Evolutionary conservation across 2,888 invertebrate species (phyloP).

Genomic region (Biston stratarius): DNA sequence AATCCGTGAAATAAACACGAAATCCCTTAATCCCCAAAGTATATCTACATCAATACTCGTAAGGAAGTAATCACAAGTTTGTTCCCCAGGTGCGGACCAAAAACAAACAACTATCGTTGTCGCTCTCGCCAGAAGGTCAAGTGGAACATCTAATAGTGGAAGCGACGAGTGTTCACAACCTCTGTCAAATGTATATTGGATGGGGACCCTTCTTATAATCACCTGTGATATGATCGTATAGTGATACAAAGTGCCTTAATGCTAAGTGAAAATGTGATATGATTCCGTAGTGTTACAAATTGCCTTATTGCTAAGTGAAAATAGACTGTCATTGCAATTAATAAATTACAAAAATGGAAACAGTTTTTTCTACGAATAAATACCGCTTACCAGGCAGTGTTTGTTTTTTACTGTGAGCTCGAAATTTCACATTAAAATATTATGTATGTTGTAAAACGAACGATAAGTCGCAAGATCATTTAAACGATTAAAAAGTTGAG

Average conservation of each 20-base stretch:
- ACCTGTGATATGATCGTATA: background rate
- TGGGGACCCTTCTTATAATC: slow-evolving; percentile 88
- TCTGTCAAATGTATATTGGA: slow-evolving; percentile 98
- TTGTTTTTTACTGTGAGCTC: no score
- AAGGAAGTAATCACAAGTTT: slow-evolving; percentile 36
- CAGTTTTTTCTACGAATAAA: background rate
- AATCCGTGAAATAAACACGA: background rate
- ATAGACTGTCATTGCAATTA: no score
- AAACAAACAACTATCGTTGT: slow-evolving; percentile 88
- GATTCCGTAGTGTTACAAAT: no score
- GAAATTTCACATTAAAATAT: no score
- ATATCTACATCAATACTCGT: slow-evolving; percentile 11
- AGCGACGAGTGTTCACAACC: slow-evolving; percentile 94
- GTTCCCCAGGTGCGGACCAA: slow-evolving; percentile 85
- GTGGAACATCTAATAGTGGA: slow-evolving; percentile 96
- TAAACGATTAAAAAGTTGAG: no score
- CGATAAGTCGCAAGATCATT: no score
- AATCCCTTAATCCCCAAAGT: slow-evolving; percentile 4
- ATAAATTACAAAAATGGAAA: background rate
- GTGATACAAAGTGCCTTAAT: slow-evolving; percentile 6
- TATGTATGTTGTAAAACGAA: no score
- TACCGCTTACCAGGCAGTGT: no score
- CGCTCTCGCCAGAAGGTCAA: slow-evolving; percentile 97
- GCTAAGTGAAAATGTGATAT: background rate
- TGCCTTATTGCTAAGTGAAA: background rate